Evolutionary conservation across 1,140 invertebrate genomes (phyloP).

Genomic region (Danaus plexippus): DNA sequence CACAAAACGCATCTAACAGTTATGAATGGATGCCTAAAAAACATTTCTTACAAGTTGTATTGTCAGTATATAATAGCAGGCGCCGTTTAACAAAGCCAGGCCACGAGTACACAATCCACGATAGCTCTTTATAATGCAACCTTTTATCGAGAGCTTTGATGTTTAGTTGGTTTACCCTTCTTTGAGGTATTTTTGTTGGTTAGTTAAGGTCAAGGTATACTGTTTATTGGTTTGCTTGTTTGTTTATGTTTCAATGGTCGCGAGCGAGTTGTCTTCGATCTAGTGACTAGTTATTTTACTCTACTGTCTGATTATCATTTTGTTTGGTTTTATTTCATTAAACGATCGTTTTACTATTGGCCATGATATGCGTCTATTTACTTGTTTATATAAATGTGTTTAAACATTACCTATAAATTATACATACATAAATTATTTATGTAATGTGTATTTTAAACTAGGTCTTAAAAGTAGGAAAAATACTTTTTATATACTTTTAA

Average conservation of each 20-base stretch:
- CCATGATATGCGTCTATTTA: too few species aligned
- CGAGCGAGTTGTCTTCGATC: constrained; percentile 58
- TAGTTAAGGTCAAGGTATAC: constrained; percentile 35
- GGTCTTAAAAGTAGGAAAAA: too few species aligned
- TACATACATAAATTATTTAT: too few species aligned
- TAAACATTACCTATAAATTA: too few species aligned
- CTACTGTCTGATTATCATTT: too few species aligned
- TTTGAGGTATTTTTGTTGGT: constrained; percentile 26
- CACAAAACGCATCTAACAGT: constrained; percentile 59
- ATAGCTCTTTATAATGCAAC: constrained; percentile 65
- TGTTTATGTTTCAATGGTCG: constrained; percentile 67
- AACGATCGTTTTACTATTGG: too few species aligned
- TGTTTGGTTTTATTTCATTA: too few species aligned
- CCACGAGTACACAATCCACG: constrained; percentile 70
- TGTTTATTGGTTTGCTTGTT: constrained; percentile 60
- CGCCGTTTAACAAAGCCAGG: constrained; percentile 62
- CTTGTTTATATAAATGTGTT: too few species aligned
- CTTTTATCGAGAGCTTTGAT: constrained; percentile 49
- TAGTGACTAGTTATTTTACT: too few species aligned
- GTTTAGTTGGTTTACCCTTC: constrained; percentile 31
- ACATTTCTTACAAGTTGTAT: constrained; percentile 69
- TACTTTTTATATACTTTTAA: too few species aligned
- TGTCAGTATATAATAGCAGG: constrained; percentile 64
- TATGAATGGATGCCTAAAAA: constrained; percentile 69
- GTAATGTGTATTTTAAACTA: too few species aligned